phyloP scores from a whole-genome alignment of 2,113 vertebrate species.

The Cynopterus brachyotis region DNA sequence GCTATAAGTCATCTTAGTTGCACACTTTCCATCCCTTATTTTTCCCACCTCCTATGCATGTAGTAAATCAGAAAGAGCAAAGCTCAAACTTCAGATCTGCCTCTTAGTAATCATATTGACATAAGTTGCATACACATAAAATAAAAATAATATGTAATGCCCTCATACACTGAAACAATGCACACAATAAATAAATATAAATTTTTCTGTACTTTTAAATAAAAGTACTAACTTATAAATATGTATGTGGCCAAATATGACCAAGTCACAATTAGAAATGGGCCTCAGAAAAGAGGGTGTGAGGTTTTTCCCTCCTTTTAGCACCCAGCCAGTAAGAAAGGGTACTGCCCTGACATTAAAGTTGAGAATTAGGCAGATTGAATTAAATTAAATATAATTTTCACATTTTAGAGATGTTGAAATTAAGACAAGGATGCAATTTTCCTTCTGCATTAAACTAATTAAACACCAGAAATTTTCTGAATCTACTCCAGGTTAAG shows the following conservation, averaged over 20 bases:
- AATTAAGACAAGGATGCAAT: neutral
- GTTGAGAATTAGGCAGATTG: neutral
- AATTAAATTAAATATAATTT: neutral
- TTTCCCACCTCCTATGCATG: neutral
- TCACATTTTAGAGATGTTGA: neutral
- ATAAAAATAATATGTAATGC: neutral
- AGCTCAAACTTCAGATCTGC: neutral
- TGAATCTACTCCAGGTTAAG: neutral
- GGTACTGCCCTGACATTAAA: neutral
- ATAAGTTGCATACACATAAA: neutral
- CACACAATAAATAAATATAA: neutral
- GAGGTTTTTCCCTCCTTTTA: neutral
- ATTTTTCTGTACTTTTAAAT: neutral
- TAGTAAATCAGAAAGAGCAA: neutral
- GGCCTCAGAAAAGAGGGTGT: neutral
- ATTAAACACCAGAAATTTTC: neutral
- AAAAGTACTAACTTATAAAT: neutral
- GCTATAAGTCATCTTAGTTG: neutral
- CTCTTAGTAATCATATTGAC: neutral
- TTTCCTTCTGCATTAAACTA: neutral
- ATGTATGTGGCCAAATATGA: neutral
- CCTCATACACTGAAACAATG: neutral
- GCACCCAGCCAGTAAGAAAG: neutral
- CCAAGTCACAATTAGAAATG: neutral
- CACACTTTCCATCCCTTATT: neutral